A percentile compares a stretch with the other conserved stretches of the same genome.
Conservation (phyloP, 2,888 invertebrate species). For the Acronicta alni region DNA sequence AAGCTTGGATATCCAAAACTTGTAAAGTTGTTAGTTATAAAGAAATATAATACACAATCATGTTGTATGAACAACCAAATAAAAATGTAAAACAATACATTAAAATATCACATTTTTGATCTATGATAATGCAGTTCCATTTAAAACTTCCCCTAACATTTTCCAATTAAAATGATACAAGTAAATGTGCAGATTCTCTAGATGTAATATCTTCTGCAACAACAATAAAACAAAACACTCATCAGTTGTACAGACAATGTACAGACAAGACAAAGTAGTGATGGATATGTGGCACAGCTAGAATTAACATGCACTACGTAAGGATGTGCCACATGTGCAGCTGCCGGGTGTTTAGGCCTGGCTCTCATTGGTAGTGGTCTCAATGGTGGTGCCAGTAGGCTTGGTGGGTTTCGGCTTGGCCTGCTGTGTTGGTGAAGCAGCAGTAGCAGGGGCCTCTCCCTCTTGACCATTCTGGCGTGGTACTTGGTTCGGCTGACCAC, state of each 20-base stretch:
- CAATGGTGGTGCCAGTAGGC: conserved; percentile 80
- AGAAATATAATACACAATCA: conserved; percentile 62
- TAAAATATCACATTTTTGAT: conserved; percentile 87
- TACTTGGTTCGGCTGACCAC: conserved; percentile 55
- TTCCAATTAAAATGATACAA: conserved; percentile 57
- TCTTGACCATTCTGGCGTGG: conserved; percentile 77
- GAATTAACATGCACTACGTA: conserved; percentile 79
- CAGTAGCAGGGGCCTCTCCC: conserved; percentile 70
- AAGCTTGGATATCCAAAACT: conserved; percentile 41
- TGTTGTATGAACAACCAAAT: conserved; percentile 62
- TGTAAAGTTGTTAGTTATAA: conserved; percentile 47
- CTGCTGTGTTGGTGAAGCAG: conserved; percentile 68
- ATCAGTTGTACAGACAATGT: conserved; percentile 77
- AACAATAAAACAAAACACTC: conserved; percentile 78
- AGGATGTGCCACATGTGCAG: conserved; percentile 70
- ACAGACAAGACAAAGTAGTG: conserved; percentile 73
- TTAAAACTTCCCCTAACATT: conserved; percentile 67
- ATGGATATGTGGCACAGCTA: conserved; percentile 76
- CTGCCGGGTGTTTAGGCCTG: conserved; percentile 78
- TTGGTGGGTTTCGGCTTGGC: conserved; percentile 77
- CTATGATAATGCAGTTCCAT: conserved; percentile 84
- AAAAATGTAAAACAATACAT: conserved; percentile 72
- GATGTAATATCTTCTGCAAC: conserved; percentile 70
- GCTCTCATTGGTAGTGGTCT: conserved; percentile 86
- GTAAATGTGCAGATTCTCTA: conserved; percentile 62